Evolutionary conservation across 2,113 vertebrate species (phyloP).

Genomic region (Varanus komodoensis): DNA sequence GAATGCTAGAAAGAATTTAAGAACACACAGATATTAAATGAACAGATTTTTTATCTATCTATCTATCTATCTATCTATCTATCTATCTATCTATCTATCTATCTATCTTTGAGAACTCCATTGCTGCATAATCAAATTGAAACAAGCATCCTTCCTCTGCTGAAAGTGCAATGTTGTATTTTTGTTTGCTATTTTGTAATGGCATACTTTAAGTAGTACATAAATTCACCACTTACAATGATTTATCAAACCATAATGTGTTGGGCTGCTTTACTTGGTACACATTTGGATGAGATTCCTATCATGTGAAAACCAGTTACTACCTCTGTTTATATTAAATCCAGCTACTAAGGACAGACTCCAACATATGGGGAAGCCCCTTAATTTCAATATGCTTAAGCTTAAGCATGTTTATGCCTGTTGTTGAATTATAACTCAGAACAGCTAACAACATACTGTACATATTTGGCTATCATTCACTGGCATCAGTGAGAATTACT

Average conservation of each 20-base stretch:
- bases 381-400: neutral
- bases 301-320: neutral
- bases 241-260: neutral
- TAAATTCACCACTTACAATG: neutral
- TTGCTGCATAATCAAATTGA: neutral
- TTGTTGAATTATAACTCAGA: neutral
- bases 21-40: neutral
- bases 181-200: conserved; percentile 15
- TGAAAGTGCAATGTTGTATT: neutral
- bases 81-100: neutral
- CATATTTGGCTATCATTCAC: neutral
- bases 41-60: neutral
- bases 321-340: neutral
- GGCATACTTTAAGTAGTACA: neutral
- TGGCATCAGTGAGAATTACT: neutral
- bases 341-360: neutral
- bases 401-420: neutral
- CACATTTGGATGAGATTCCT: neutral
- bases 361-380: neutral
- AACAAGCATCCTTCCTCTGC: conserved; percentile 11
- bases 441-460: neutral
- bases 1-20: neutral
- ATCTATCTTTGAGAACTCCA: neutral
- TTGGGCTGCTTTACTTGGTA: neutral
- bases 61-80: neutral